phyloP scores from a whole-genome alignment of 2,113 vertebrate genomes.

The Pimephales promelas region DNA sequence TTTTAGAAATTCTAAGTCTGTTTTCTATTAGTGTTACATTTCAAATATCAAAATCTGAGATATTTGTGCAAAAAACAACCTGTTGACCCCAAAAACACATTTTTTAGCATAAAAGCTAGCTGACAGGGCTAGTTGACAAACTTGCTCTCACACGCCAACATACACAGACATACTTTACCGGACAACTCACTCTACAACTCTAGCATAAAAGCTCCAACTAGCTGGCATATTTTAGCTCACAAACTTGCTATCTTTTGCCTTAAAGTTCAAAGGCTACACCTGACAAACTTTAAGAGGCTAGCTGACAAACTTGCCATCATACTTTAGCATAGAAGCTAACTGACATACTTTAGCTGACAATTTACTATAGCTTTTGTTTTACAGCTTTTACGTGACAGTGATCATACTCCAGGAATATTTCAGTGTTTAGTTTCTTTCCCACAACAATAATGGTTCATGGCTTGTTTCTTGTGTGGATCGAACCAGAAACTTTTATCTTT shows the following conservation, averaged over 20 bases:
- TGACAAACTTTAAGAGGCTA: not conserved
- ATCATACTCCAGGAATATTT: not conserved
- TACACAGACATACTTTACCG: not conserved
- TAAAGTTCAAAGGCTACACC: no score
- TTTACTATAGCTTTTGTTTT: not conserved
- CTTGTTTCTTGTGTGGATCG: not conserved
- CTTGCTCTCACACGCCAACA: no score
- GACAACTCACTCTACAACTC: not conserved
- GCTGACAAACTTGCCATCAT: not conserved
- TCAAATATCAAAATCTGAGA: not conserved
- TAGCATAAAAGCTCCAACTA: not conserved
- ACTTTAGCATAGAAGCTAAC: not conserved
- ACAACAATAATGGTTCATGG: not conserved
- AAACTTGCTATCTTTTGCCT: not conserved
- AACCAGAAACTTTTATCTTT: not conserved
- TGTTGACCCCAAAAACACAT: not conserved
- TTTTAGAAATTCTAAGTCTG: no score
- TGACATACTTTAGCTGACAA: not conserved
- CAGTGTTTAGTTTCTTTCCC: not conserved
- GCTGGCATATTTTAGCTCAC: not conserved
- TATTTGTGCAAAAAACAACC: not conserved
- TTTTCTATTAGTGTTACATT: not conserved
- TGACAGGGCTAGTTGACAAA: no score
- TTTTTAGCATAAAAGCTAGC: no score
- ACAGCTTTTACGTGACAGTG: not conserved